These are phyloP conservation scores for Gadus macrocephalus DNA, from an alignment of 2,113 vertebrate species.

Conservation along the genomic window DNA sequence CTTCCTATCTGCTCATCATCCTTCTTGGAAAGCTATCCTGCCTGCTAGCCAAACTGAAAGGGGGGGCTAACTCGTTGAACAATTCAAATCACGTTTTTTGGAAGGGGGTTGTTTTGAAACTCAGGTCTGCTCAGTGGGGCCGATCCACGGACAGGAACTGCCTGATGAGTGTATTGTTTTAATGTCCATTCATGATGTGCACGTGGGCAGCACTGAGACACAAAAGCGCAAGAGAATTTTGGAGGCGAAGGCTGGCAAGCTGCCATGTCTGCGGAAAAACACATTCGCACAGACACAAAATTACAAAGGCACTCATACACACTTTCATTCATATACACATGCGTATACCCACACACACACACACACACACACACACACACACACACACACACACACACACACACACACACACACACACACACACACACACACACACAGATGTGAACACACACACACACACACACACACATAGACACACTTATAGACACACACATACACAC, in stretches of 20 bases:
- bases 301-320: no score
- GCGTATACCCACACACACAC: slow-evolving; percentile 5
- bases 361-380: no score
- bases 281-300: slow-evolving; percentile 7
- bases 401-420: no score
- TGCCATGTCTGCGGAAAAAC: slow-evolving; percentile 30
- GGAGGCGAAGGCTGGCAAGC: slow-evolving; percentile 49
- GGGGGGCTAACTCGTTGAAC: slow-evolving; percentile 48
- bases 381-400: background rate
- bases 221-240: slow-evolving; percentile 66
- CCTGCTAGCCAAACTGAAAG: slow-evolving; percentile 34
- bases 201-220: slow-evolving; percentile 58
- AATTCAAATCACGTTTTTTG: slow-evolving; percentile 66
- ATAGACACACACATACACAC: no score
- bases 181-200: slow-evolving; percentile 68
- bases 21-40: slow-evolving; percentile 31
- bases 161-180: slow-evolving; percentile 72
- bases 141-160: slow-evolving; percentile 51
- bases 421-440: no score
- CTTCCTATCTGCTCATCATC: slow-evolving; percentile 26
- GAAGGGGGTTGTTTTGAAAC: slow-evolving; percentile 15
- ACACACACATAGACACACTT: no score
- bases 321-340: no score
- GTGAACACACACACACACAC: no score
- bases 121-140: slow-evolving; percentile 23